A percentile compares a stretch with the other conserved stretches of the same genome.
phyloP scores from a whole-genome alignment of 2,888 invertebrate species.

The Leistus spinibarbis region DNA sequence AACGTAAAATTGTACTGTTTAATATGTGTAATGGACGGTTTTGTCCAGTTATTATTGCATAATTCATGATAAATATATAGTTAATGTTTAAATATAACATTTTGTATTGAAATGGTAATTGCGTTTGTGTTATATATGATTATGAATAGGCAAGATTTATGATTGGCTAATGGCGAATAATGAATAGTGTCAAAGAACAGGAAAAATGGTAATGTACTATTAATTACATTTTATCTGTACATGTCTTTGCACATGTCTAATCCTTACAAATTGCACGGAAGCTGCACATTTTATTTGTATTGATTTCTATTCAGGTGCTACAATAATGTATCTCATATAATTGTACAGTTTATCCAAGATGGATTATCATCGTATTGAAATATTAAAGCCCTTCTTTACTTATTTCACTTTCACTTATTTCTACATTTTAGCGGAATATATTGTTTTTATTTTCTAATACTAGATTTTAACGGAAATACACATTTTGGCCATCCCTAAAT shows the following conservation, averaged over 20 bases:
- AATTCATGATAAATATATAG: neutral
- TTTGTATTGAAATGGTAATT: slow-evolving; percentile 37
- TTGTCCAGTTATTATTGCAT: neutral
- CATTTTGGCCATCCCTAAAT: too few relatives aligned
- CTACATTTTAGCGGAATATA: too few relatives aligned
- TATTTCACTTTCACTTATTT: too few relatives aligned
- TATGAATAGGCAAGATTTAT: slow-evolving; percentile 16
- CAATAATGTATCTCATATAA: neutral
- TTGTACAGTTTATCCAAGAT: too few relatives aligned
- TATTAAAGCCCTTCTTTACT: too few relatives aligned
- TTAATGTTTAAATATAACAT: slow-evolving; percentile 2
- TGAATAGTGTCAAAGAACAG: neutral
- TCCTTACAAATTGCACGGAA: neutral
- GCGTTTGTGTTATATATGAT: slow-evolving; percentile 20
- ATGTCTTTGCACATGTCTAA: neutral
- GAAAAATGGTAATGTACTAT: neutral
- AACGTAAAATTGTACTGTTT: neutral
- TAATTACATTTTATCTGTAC: neutral
- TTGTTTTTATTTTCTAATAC: too few relatives aligned
- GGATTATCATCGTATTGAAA: too few relatives aligned
- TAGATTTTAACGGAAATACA: too few relatives aligned
- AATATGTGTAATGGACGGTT: neutral
- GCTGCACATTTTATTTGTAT: neutral
- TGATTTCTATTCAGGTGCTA: neutral
- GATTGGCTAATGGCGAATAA: neutral